phyloP scores from a whole-genome alignment of 1,140 invertebrate genomes.

The Drosophila grimshawi region DNA sequence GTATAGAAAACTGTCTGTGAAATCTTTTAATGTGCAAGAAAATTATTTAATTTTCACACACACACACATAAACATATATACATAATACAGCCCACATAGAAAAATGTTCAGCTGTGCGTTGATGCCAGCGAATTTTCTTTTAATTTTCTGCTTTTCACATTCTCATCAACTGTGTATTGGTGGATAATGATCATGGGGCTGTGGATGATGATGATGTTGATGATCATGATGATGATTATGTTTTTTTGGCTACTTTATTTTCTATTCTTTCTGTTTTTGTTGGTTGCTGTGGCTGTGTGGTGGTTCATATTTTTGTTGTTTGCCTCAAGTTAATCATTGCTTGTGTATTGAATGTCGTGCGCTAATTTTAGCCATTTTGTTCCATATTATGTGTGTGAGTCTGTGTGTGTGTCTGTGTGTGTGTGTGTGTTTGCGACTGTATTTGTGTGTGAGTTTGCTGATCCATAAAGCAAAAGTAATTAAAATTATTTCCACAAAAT shows the following conservation, averaged over 20 bases:
- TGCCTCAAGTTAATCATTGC: constrained; percentile 79
- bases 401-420: constrained; percentile 7
- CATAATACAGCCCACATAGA: constrained; percentile 20
- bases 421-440: constrained; percentile 24
- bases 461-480: constrained; percentile 80
- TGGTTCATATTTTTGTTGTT: constrained; percentile 77
- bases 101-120: constrained; percentile 38
- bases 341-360: constrained; percentile 84
- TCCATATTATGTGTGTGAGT: constrained; percentile 63
- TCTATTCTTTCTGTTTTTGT: constrained; percentile 57
- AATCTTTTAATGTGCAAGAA: constrained; percentile 79
- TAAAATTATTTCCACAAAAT: constrained; percentile 78
- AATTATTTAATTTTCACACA: constrained; percentile 79
- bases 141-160: constrained; percentile 5
- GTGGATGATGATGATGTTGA: constrained; percentile 2
- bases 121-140: constrained; percentile 54
- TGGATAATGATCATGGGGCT: constrained; percentile 28
- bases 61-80: constrained; percentile 34
- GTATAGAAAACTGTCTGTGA: constrained; percentile 58
- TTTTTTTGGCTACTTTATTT: constrained; percentile 73
- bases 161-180: not conserved
- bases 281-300: constrained; percentile 20
- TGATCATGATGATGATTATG: constrained; percentile 48
- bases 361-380: constrained; percentile 84
- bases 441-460: constrained; percentile 47